These are phyloP conservation scores for Zelostemma sp. DNA, from an alignment of 1,140 invertebrate genomes.

Conservation along the genomic window DNA sequence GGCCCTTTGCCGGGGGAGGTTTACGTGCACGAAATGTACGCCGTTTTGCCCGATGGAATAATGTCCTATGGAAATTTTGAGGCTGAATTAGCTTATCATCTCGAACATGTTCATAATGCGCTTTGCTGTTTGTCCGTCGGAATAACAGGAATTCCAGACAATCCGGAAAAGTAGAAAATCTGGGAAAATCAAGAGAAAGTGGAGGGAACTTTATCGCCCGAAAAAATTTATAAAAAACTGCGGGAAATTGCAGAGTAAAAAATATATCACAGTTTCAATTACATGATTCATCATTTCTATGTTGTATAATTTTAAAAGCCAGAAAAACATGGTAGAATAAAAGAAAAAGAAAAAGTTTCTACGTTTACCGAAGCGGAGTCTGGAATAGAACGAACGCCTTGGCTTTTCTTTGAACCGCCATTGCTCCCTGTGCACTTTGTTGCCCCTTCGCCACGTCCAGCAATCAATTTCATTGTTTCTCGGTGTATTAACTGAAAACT, in stretches of 20 bases:
- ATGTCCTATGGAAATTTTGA: conserved; percentile 17
- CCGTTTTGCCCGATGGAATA: conserved; percentile 20
- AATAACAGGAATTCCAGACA: no score
- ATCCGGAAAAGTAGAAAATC: no score
- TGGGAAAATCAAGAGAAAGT: no score
- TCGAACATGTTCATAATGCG: background rate
- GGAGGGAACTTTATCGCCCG: background rate
- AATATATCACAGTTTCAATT: no score
- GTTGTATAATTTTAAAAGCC: no score
- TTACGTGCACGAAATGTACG: conserved; percentile 11
- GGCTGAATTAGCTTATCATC: conserved; percentile 4
- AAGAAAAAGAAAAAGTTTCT: no score
- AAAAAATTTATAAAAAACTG: no score
- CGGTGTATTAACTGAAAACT: conserved; percentile 43
- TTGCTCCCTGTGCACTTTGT: background rate
- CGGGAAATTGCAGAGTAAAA: no score
- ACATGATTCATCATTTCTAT: no score
- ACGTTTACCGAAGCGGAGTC: background rate
- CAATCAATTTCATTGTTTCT: conserved; percentile 57
- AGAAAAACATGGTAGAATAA: no score
- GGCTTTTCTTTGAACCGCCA: conserved; percentile 11
- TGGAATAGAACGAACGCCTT: conserved; percentile 1
- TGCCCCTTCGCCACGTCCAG: conserved; percentile 18
- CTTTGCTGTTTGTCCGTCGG: no score
- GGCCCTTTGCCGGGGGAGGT: conserved; percentile 1